phyloP scores from a whole-genome alignment of 2,113 vertebrate species.

The Zapus hudsonius region DNA sequence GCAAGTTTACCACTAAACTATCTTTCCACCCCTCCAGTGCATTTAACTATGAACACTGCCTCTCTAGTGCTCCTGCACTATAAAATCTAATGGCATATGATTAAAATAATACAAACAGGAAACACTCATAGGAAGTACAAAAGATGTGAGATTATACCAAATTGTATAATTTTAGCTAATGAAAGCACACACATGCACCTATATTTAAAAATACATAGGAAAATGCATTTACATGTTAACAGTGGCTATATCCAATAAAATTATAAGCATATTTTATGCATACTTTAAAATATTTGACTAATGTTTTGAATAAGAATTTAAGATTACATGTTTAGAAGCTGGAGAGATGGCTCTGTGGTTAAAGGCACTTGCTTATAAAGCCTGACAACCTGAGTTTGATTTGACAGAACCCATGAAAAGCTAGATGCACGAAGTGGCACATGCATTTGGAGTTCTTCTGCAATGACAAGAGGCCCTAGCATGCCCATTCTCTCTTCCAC shows the following conservation, averaged over 20 bases:
- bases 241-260: neutral
- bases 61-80: neutral
- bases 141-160: neutral
- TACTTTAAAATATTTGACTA: conserved; percentile 3
- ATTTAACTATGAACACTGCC: neutral
- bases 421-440: no score
- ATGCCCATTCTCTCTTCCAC: no score
- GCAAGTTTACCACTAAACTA: no score
- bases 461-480: no score
- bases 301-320: no score
- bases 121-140: conserved; percentile 5
- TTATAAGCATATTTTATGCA: neutral
- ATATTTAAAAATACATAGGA: neutral
- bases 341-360: no score
- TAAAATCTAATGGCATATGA: neutral
- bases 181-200: neutral
- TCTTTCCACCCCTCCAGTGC: no score
- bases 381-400: no score
- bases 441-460: no score
- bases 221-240: neutral
- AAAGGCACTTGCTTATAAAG: no score
- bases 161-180: neutral
- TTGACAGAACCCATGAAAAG: no score
- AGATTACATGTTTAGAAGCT: no score
- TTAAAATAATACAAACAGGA: neutral